A percentile compares a stretch with the other conserved stretches of the same genome.
Conservation (phyloP, 2,113 vertebrate species). For the Clupea harengus region DNA sequence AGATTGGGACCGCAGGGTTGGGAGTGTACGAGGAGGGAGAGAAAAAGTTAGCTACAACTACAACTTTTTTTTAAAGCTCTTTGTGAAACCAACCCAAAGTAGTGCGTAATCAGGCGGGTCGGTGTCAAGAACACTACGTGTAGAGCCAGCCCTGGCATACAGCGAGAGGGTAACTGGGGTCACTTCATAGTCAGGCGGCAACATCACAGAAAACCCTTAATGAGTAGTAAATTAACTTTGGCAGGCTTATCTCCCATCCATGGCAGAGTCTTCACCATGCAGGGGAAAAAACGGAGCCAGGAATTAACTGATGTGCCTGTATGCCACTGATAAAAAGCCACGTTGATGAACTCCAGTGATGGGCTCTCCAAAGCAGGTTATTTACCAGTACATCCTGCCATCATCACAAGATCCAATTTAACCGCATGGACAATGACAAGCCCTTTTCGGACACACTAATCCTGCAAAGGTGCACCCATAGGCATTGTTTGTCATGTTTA, state of each 20-base stretch:
- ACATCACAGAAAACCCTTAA: not conserved
- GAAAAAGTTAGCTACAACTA: not conserved
- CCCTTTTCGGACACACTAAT: not conserved
- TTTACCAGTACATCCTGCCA: not conserved
- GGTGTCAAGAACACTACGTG: not conserved
- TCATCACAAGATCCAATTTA: slow-evolving; percentile 7
- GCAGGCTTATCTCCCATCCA: not conserved
- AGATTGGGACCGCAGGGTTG: not conserved
- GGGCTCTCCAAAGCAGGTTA: not conserved
- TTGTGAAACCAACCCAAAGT: not conserved
- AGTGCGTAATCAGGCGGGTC: not conserved
- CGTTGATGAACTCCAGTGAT: not conserved
- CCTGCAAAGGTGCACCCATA: not conserved
- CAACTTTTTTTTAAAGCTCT: not conserved
- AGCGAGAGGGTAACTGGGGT: not conserved
- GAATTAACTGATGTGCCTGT: slow-evolving; percentile 8
- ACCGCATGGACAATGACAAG: not conserved
- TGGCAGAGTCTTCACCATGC: not conserved
- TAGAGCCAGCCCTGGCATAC: not conserved
- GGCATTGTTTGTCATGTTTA: not conserved
- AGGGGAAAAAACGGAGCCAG: not conserved
- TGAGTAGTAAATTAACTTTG: slow-evolving; percentile 13
- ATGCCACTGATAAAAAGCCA: not conserved
- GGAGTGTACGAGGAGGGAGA: not conserved
- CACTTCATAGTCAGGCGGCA: not conserved